A percentile compares a stretch with the other conserved stretches of the same genome.
These are phyloP conservation scores for Synergus umbraculus DNA, from an alignment of 2,888 invertebrate genomes.

Conservation along the genomic window DNA sequence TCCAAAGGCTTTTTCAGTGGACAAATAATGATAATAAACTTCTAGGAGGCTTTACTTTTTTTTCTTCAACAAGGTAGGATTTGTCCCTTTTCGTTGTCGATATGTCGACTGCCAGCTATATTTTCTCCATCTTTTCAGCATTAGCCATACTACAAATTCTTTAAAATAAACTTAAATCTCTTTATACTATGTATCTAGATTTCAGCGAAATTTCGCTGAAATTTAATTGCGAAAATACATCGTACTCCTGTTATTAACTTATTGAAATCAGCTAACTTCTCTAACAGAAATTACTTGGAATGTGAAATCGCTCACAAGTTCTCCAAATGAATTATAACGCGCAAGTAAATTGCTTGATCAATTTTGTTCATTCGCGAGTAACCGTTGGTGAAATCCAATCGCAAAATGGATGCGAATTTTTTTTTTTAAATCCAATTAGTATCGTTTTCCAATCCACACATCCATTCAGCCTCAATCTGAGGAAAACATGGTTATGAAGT, in stretches of 20 bases:
- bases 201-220: not conserved
- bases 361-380: not conserved
- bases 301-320: not conserved
- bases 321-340: not conserved
- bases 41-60: slow-evolving; percentile 55
- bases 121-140: not conserved
- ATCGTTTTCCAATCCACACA: slow-evolving; percentile 2
- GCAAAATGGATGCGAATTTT: not conserved
- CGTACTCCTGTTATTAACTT: not conserved
- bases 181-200: not conserved
- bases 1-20: slow-evolving; percentile 52
- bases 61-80: slow-evolving; percentile 49
- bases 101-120: not conserved
- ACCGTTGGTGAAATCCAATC: slow-evolving; percentile 1
- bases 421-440: slow-evolving; percentile 14
- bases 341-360: not conserved
- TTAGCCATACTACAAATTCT: not conserved
- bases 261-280: not conserved
- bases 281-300: not conserved
- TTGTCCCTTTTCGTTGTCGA: slow-evolving; percentile 35
- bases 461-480: not conserved
- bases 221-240: not conserved
- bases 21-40: slow-evolving; percentile 68
- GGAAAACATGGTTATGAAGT: not conserved
- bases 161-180: not conserved